Percentiles rank a stretch among this genome's conserved stretches.
phyloP scores from a whole-genome alignment of 2,888 invertebrate species.

The Apamea epomidion region DNA sequence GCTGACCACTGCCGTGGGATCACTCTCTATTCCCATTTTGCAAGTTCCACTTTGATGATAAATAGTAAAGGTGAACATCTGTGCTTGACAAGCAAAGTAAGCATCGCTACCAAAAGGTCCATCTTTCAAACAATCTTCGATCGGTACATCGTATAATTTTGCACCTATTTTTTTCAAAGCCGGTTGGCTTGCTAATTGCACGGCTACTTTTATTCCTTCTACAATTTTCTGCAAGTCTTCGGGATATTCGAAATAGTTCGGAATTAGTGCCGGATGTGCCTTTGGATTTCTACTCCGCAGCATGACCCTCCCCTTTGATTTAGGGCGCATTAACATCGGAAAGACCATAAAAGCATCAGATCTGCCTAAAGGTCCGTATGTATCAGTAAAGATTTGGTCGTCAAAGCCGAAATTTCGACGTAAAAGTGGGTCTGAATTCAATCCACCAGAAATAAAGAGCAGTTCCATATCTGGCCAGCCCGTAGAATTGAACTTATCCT shows the following conservation, averaged over 20 bases:
- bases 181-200: slow-evolving; percentile 90
- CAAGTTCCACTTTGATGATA: slow-evolving; percentile 93
- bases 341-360: slow-evolving; percentile 90
- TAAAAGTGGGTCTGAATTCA: slow-evolving; percentile 86
- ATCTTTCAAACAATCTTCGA: slow-evolving; percentile 90
- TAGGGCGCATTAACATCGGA: slow-evolving; percentile 93
- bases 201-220: slow-evolving; percentile 91
- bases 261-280: slow-evolving; percentile 93
- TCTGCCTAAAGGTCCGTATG: slow-evolving; percentile 82
- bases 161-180: slow-evolving; percentile 91
- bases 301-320: slow-evolving; percentile 92
- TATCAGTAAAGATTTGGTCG: slow-evolving; percentile 82
- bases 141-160: slow-evolving; percentile 90
- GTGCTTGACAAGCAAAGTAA: slow-evolving; percentile 93
- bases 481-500: slow-evolving; percentile 88
- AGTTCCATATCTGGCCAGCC: slow-evolving; percentile 92
- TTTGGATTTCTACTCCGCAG: slow-evolving; percentile 93
- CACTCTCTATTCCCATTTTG: slow-evolving; percentile 91
- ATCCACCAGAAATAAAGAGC: slow-evolving; percentile 90
- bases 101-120: slow-evolving; percentile 91
- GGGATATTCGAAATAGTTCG: slow-evolving; percentile 93
- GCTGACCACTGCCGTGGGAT: slow-evolving; percentile 92
- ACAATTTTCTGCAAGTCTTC: slow-evolving; percentile 92
- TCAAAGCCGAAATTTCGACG: slow-evolving; percentile 90
- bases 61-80: slow-evolving; percentile 92